These are phyloP conservation scores for Sapayoa aenigma DNA, from an alignment of 2,113 vertebrate genomes.

Conservation along the genomic window DNA sequence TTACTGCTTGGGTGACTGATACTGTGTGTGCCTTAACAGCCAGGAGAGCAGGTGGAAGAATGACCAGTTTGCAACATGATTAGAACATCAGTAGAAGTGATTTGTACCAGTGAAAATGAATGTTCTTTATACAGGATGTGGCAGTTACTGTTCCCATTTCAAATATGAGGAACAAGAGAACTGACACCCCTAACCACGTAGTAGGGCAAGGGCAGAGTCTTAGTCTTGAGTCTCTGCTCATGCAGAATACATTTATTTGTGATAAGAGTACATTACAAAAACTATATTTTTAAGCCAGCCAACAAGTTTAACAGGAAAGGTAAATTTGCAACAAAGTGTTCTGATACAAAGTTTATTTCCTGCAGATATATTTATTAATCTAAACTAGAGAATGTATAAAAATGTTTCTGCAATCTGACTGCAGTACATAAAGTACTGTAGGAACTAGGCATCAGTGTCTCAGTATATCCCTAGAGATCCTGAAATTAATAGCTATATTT, in stretches of 20 bases:
- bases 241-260: background rate
- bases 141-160: background rate
- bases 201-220: background rate
- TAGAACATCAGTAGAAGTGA: background rate
- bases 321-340: background rate
- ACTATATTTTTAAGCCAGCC: background rate
- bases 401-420: background rate
- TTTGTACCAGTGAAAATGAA: background rate
- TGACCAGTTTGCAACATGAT: background rate
- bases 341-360: background rate
- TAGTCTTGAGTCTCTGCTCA: background rate
- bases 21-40: rapidly evolving
- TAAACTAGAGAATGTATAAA: background rate
- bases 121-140: background rate
- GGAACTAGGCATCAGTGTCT: background rate
- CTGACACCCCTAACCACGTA: background rate
- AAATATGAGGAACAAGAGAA: background rate
- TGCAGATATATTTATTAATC: background rate
- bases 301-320: background rate
- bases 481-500: conserved; percentile 27
- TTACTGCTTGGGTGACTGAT: background rate
- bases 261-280: background rate
- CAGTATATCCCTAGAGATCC: background rate
- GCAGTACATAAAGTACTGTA: background rate
- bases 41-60: background rate